These are phyloP conservation scores for Yponomeuta cagnagella DNA, from an alignment of 2,888 invertebrate genomes.

Conservation along the genomic window DNA sequence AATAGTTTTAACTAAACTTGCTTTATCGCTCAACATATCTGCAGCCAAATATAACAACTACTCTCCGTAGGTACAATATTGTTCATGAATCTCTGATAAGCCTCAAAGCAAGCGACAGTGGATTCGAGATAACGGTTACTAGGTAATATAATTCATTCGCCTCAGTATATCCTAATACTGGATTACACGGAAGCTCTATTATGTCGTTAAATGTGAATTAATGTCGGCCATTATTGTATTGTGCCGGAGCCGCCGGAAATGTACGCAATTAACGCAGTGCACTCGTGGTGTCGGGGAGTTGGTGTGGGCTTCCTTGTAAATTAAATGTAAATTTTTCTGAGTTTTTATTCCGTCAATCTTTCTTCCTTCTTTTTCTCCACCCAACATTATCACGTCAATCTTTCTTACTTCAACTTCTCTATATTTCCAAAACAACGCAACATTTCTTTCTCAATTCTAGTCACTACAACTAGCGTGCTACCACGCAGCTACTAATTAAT, in stretches of 20 bases:
- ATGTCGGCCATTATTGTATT: constrained; percentile 5
- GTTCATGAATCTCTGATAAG: constrained; percentile 1
- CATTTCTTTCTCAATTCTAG: no score
- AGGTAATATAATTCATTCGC: background rate
- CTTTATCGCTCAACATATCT: background rate
- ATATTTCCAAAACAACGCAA: no score
- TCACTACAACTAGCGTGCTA: no score
- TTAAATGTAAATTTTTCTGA: no score
- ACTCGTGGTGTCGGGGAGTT: background rate
- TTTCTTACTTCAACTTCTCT: no score
- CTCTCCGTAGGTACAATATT: background rate
- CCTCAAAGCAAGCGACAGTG: constrained; percentile 2
- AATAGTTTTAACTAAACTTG: no score
- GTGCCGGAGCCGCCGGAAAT: background rate
- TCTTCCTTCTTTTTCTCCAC: no score
- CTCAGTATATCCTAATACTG: constrained; percentile 3
- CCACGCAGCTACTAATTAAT: no score
- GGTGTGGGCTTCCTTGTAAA: no score
- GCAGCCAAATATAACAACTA: background rate
- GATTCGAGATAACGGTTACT: background rate
- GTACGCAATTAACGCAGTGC: background rate
- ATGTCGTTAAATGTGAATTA: constrained; percentile 3
- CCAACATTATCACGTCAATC: no score
- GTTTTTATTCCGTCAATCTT: no score
- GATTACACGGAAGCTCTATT: constrained; percentile 3